phyloP scores from a whole-genome alignment of 2,797 vertebrate species.

The Muscicapa striata region DNA sequence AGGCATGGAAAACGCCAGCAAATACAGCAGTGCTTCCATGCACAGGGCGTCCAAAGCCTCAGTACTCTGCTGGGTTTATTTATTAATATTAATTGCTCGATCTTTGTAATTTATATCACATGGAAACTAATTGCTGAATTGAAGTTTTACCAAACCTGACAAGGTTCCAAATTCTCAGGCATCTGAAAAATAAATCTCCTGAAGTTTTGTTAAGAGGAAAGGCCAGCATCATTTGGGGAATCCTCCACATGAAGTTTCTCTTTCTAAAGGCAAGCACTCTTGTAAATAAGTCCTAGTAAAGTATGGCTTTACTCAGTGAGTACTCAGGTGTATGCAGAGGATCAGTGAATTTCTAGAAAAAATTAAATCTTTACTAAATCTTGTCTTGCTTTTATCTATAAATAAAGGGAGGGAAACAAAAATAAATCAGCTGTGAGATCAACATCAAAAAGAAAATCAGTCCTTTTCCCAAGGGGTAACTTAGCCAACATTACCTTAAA shows the following conservation, averaged over 20 bases:
- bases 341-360: neutral
- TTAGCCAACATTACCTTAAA: neutral
- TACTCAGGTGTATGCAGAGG: neutral
- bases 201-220: conserved; percentile 61
- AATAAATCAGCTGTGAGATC: neutral
- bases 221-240: conserved; percentile 38
- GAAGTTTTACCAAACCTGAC: neutral
- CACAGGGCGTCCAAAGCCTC: neutral
- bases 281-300: neutral
- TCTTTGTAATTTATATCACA: neutral
- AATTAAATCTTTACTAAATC: neutral
- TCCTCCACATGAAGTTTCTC: conserved; percentile 30
- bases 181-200: conserved; percentile 11
- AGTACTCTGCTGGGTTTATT: neutral
- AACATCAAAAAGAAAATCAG: neutral
- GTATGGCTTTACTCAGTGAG: neutral
- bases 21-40: neutral
- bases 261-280: neutral
- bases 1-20: conserved; percentile 6
- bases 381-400: neutral
- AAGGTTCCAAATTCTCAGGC: conserved; percentile 29
- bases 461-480: neutral
- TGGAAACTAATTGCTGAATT: neutral
- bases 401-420: neutral
- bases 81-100: neutral